Percentiles rank a stretch among this genome's conserved stretches.
These are phyloP conservation scores for Apogon talboti DNA, from an alignment of 2,797 vertebrate genomes.

Conservation along the genomic window DNA sequence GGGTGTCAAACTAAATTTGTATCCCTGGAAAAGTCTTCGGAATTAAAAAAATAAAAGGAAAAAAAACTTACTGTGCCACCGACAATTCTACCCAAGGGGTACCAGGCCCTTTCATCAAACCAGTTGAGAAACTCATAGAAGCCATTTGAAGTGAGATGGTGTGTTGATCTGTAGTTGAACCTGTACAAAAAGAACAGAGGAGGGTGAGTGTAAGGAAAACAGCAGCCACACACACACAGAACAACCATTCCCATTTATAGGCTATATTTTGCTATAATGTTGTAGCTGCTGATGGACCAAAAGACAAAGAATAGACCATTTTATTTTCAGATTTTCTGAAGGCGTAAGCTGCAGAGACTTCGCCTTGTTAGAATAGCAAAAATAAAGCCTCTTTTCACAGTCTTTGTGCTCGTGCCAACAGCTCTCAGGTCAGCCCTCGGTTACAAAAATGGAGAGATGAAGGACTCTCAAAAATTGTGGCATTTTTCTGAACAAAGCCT, in stretches of 20 bases:
- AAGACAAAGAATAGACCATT: slow-evolving; percentile 36
- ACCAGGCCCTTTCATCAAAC: slow-evolving; percentile 99
- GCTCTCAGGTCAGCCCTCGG: slow-evolving; percentile 47
- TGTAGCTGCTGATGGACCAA: slow-evolving; percentile 16
- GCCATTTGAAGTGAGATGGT: slow-evolving; percentile 96
- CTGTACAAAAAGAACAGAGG: slow-evolving; percentile 69
- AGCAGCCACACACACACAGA: slow-evolving; percentile 12
- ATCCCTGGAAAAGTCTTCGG: too few species aligned
- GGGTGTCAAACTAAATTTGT: too few species aligned
- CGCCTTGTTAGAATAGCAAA: slow-evolving; percentile 31
- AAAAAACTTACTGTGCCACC: slow-evolving; percentile 94
- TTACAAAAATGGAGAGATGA: slow-evolving; percentile 32
- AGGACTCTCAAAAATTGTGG: slow-evolving; percentile 26
- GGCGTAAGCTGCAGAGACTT: slow-evolving; percentile 28
- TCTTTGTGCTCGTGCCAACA: slow-evolving; percentile 54
- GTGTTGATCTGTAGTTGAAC: slow-evolving; percentile 99
- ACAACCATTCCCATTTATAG: slow-evolving; percentile 34
- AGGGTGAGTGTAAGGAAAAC: slow-evolving; percentile 15
- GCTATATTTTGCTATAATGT: slow-evolving; percentile 13
- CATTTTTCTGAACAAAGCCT: slow-evolving; percentile 48
- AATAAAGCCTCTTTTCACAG: slow-evolving; percentile 45
- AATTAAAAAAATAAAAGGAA: neutral
- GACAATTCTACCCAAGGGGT: slow-evolving; percentile 96
- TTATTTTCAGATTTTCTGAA: slow-evolving; percentile 50
- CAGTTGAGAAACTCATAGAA: slow-evolving; percentile 99